These are phyloP conservation scores for Matsumurasca onukii DNA, from an alignment of 1,140 invertebrate genomes.

Conservation along the genomic window DNA sequence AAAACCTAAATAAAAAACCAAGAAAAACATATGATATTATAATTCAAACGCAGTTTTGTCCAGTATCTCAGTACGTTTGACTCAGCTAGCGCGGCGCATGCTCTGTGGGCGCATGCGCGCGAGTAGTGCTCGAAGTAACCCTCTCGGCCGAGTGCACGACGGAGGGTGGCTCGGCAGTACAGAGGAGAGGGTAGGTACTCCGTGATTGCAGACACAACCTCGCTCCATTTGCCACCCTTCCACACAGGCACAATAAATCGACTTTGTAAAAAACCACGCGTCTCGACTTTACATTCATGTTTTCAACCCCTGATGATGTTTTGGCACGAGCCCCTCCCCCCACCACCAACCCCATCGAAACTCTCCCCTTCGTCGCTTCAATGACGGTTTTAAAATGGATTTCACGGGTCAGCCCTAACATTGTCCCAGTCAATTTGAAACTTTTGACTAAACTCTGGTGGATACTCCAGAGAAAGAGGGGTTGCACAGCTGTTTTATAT, in stretches of 20 bases:
- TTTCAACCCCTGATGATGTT: too few relatives aligned
- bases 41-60: too few relatives aligned
- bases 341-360: too few relatives aligned
- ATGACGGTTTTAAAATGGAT: slow-evolving; percentile 18
- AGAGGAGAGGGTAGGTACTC: too few relatives aligned
- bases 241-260: slow-evolving; percentile 21
- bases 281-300: slow-evolving; percentile 27
- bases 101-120: background rate
- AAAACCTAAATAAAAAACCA: too few relatives aligned
- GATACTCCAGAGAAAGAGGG: too few relatives aligned
- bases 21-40: too few relatives aligned
- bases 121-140: background rate
- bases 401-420: slow-evolving; percentile 2
- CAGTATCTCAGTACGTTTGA: background rate
- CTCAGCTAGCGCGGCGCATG: background rate
- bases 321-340: background rate
- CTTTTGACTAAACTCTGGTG: too few relatives aligned
- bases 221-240: slow-evolving; percentile 3
- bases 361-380: too few relatives aligned
- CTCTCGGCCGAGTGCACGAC: background rate
- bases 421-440: slow-evolving; percentile 12
- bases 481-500: too few relatives aligned
- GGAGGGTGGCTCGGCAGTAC: background rate
- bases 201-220: slow-evolving; percentile 3
- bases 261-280: slow-evolving; percentile 20